Evolutionary conservation across 1,140 invertebrate species (phyloP).

Genomic region (Heliconius eleuchia): DNA sequence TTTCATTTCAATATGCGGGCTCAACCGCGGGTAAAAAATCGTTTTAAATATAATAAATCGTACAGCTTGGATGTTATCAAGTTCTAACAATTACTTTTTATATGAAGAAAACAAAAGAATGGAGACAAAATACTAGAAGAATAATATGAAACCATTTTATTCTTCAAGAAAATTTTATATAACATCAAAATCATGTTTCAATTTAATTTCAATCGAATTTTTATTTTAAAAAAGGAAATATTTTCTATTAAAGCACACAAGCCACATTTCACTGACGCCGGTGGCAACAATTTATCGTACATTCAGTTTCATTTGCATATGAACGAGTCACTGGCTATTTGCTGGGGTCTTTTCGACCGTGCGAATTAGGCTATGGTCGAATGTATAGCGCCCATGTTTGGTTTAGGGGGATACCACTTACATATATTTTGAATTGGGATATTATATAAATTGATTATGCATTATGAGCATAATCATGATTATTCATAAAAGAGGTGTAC

Average conservation of each 20-base stretch:
- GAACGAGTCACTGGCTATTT: conserved; percentile 31
- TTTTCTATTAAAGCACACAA: conserved; percentile 3
- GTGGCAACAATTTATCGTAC: conserved; percentile 21
- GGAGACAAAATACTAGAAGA: too few relatives aligned
- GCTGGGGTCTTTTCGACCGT: conserved; percentile 27
- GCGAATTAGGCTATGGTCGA: conserved; percentile 18
- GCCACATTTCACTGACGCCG: neutral
- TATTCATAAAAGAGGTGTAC: too few relatives aligned
- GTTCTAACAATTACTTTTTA: too few relatives aligned
- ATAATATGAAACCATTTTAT: neutral
- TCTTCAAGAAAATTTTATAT: neutral
- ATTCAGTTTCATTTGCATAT: conserved; percentile 49
- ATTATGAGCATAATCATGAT: neutral
- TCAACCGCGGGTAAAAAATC: too few relatives aligned
- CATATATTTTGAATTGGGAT: neutral
- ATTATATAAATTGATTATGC: neutral
- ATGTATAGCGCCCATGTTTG: conserved; percentile 11
- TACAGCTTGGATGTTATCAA: too few relatives aligned
- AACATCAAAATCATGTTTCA: neutral
- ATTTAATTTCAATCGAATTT: neutral
- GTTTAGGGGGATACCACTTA: neutral
- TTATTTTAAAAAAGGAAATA: neutral
- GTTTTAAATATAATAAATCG: too few relatives aligned
- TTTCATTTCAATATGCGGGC: too few relatives aligned
- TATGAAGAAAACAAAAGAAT: neutral